Percentiles rank a stretch among this genome's conserved stretches.
phyloP scores from a whole-genome alignment of 2,797 vertebrate genomes.

The Molossus molossus region DNA sequence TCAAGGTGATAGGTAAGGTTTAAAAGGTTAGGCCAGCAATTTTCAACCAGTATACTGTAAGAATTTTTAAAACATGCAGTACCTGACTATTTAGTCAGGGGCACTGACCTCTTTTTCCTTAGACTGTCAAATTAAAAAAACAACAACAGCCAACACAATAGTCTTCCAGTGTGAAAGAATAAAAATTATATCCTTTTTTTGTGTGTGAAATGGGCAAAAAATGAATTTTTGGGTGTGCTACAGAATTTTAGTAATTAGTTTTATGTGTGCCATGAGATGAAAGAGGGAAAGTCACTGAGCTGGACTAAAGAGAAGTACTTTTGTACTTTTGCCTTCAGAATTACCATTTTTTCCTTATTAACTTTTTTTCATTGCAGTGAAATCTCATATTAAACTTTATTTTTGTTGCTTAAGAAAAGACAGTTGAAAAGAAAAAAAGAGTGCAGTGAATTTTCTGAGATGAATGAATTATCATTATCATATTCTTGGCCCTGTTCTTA shows the following conservation, averaged over 20 bases:
- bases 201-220: background rate
- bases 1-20: slow-evolving; percentile 1
- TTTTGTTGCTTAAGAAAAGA: slow-evolving; percentile 60
- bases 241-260: background rate
- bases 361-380: slow-evolving; percentile 27
- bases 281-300: background rate
- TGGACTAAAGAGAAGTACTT: slow-evolving; percentile 17
- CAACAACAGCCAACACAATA: background rate
- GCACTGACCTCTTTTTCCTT: background rate
- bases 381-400: background rate
- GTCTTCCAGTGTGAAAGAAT: background rate
- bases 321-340: slow-evolving; percentile 45
- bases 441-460: background rate
- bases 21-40: background rate
- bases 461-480: background rate
- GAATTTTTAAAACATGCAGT: background rate
- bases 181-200: background rate
- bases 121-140: background rate
- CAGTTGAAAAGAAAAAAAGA: background rate
- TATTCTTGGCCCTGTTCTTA: background rate
- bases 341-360: background rate
- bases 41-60: background rate
- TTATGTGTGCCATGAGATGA: background rate
- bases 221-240: background rate
- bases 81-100: background rate